Conservation (phyloP, 37 sponge, comb jelly and placozoan species). For the Aphrocallistes beatrix region DNA sequence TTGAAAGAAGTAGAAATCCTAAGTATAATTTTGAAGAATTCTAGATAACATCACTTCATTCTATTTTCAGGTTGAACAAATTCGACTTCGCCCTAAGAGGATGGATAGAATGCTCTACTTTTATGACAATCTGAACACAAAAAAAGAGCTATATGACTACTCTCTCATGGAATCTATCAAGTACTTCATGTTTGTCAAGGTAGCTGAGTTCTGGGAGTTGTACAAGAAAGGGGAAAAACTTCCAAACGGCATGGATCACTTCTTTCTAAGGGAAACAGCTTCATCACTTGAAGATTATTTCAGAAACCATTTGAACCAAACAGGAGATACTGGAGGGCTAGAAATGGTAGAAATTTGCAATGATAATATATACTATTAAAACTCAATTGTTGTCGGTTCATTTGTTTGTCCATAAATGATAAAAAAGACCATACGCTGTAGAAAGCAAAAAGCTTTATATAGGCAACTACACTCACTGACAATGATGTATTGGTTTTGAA, state of each 20-base stretch:
- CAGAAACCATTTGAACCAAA: neutral
- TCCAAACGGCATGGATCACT: neutral
- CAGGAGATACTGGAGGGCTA: constrained; percentile 1
- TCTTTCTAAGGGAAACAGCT: neutral
- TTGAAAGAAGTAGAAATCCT: too few species aligned
- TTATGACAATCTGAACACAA: neutral
- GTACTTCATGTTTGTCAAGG: neutral
- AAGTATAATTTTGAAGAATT: too few species aligned
- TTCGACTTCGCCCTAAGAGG: neutral
- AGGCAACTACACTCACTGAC: too few species aligned
- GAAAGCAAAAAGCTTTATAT: too few species aligned
- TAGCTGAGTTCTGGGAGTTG: neutral
- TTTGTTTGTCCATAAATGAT: too few species aligned
- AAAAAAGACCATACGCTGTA: too few species aligned
- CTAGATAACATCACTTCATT: too few species aligned
- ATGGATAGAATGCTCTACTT: neutral
- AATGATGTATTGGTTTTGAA: too few species aligned
- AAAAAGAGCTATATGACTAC: neutral
- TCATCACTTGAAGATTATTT: neutral
- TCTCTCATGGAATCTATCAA: neutral
- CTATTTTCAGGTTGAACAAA: neutral
- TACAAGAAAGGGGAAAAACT: neutral
- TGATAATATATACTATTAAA: too few species aligned
- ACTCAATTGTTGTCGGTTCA: too few species aligned
- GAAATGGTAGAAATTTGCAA: too few species aligned